Conservation (phyloP, 2,888 invertebrate genomes). For the Melanostoma scalare region DNA sequence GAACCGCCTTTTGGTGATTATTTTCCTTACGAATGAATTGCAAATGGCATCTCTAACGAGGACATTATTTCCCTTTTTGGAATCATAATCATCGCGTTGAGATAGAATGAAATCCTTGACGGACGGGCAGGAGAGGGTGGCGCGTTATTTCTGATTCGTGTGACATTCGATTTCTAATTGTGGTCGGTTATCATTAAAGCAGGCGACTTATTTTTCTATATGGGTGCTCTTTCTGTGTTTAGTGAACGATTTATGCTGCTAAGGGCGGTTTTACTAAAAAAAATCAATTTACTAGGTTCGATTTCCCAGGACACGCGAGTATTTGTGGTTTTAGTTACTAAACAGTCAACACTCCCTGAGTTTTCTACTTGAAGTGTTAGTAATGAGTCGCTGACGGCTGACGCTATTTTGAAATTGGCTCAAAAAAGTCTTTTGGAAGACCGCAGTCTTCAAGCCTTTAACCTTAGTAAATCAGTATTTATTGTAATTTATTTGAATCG, state of each 20-base stretch:
- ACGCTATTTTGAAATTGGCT: too few species aligned
- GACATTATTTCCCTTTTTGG: conserved; percentile 65
- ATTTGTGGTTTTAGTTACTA: conserved; percentile 11
- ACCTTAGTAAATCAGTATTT: too few species aligned
- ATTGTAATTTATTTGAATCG: too few species aligned
- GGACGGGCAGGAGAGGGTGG: conserved; percentile 19
- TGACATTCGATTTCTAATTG: conserved; percentile 70
- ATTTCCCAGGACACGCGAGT: conserved; percentile 43
- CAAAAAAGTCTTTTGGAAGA: too few species aligned
- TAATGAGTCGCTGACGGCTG: too few species aligned
- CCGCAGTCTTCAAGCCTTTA: too few species aligned
- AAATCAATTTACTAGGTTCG: conserved; percentile 58
- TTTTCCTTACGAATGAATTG: conserved; percentile 66
- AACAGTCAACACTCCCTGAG: too few species aligned
- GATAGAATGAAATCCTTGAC: conserved; percentile 2
- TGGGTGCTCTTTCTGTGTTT: conserved; percentile 34
- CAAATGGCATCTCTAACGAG: conserved; percentile 72
- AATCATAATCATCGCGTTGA: conserved; percentile 52
- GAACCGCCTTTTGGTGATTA: conserved; percentile 71
- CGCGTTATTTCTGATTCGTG: conserved; percentile 45
- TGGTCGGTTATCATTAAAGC: conserved; percentile 47
- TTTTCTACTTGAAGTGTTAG: too few species aligned
- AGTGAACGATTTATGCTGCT: conserved; percentile 44
- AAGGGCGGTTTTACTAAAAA: conserved; percentile 42
- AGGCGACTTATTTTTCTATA: conserved; percentile 6